Conservation (phyloP, 2,888 invertebrate species). For the Pollenia angustigena region DNA sequence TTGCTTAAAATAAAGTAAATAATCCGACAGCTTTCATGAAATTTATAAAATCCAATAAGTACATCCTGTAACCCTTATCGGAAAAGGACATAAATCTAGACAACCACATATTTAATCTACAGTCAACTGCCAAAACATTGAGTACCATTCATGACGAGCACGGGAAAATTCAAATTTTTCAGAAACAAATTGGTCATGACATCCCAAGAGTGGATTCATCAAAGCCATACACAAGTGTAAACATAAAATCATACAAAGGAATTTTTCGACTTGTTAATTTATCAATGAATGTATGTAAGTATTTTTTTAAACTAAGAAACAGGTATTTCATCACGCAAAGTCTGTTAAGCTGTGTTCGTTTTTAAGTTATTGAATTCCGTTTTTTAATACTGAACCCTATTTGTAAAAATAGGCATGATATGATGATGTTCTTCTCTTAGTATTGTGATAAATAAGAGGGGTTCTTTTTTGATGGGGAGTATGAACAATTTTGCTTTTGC, state of each 20-base stretch:
- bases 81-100: slow-evolving; percentile 27
- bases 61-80: slow-evolving; percentile 10
- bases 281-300: background rate
- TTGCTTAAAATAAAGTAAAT: slow-evolving; percentile 10
- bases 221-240: slow-evolving; percentile 9
- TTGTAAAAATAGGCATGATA: slow-evolving; percentile 57
- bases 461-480: too few species aligned
- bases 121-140: background rate
- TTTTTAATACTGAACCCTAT: slow-evolving; percentile 45
- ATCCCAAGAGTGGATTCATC: background rate
- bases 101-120: slow-evolving; percentile 4
- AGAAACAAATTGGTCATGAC: background rate
- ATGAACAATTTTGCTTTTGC: background rate
- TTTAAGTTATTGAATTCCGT: slow-evolving; percentile 33
- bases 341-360: slow-evolving; percentile 29
- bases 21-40: slow-evolving; percentile 20
- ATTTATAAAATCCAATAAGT: background rate
- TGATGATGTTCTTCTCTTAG: slow-evolving; percentile 32
- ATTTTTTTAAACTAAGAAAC: background rate
- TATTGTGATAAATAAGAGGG: too few species aligned
- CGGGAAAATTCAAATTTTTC: background rate
- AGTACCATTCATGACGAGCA: background rate
- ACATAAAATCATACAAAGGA: slow-evolving; percentile 14
- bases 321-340: slow-evolving; percentile 30
- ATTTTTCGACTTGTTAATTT: background rate